Evolutionary conservation across 2,888 invertebrate genomes (phyloP).

Genomic region (Drosophila meridiana): DNA sequence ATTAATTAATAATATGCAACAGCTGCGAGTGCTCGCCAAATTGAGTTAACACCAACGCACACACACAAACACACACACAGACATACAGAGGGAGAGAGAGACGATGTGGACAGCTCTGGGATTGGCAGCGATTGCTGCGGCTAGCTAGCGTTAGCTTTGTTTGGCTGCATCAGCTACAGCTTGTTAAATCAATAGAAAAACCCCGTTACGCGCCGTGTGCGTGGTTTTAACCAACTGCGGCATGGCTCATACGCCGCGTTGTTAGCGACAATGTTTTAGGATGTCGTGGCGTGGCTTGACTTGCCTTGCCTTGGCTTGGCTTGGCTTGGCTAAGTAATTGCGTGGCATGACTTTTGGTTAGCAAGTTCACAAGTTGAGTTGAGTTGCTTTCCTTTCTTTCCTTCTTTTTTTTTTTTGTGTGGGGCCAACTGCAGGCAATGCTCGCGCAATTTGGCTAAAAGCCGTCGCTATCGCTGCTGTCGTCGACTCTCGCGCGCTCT

Average conservation of each 20-base stretch:
- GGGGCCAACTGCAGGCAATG: constrained; percentile 51
- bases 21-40: constrained; percentile 45
- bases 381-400: not conserved
- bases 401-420: constrained; percentile 1
- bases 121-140: constrained; percentile 8
- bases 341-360: constrained; percentile 58
- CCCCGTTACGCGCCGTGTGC: constrained; percentile 40
- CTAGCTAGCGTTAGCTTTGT: constrained; percentile 1
- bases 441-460: constrained; percentile 77
- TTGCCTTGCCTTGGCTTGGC: not conserved
- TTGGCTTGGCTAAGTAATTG: constrained; percentile 74
- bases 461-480: constrained; percentile 45
- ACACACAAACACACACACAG: constrained; percentile 7
- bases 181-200: constrained; percentile 77
- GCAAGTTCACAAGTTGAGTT: constrained; percentile 59
- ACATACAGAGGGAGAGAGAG: too few species aligned
- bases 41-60: constrained; percentile 26
- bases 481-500: constrained; percentile 34
- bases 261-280: constrained; percentile 28
- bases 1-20: constrained; percentile 51
- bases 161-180: constrained; percentile 32
- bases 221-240: constrained; percentile 24
- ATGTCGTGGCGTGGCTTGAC: not conserved
- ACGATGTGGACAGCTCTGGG: not conserved
- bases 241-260: constrained; percentile 47